Base-by-base conservation (phyloP, 1,140 invertebrate genomes). In the Platyscapa corneri region DNA sequence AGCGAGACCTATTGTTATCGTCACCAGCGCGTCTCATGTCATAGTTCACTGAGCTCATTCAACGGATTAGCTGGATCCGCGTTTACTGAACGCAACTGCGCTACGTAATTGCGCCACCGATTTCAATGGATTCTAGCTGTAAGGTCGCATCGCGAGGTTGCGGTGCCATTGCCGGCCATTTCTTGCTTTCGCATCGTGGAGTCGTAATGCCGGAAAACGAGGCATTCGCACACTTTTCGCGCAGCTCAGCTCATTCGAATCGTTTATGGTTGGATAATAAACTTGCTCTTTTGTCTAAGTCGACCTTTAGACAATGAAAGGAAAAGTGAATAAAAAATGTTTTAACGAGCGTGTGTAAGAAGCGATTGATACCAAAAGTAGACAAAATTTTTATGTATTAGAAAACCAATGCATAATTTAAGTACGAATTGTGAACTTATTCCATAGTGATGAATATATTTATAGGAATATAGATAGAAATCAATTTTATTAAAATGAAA, bases 11-110 rank as follows among this genome's bases (percentile, higher is more conserved):
- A 91, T 92, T 92, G 91, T 92, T 88, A 88, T 86, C 85, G 86
- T 20, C 49, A 30, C 0, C 30, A 23, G 80, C 30, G 32, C n/a
- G 20, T 86, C 86, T 34, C 86, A 87, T 88, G 85, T 89, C 88
- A 92, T 90, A 89, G 90, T 92, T 91, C 89, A 89, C 88, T 89
- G 90, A 87, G 85, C 88, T 83, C 90, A 91, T 92, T 92, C 91
- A 92, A 79, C 42, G 90, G 89, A 91, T 92, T 91, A 91, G 89
- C 87, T 88, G 87, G 88, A 92, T 60, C 70, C 67, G 12, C 27
- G 90, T 88, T 89, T 88, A 88, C 89, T 84, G 88, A 89, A 89
- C 88, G 90, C 89, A 88, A 88, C 90, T 89, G 88, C 89, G 88
- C 88, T 88, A 88, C 90, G 89, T 91, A 91, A 91, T 91, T 91